phyloP scores from a whole-genome alignment of 2,797 vertebrate species.

The Muscicapa comitata region DNA sequence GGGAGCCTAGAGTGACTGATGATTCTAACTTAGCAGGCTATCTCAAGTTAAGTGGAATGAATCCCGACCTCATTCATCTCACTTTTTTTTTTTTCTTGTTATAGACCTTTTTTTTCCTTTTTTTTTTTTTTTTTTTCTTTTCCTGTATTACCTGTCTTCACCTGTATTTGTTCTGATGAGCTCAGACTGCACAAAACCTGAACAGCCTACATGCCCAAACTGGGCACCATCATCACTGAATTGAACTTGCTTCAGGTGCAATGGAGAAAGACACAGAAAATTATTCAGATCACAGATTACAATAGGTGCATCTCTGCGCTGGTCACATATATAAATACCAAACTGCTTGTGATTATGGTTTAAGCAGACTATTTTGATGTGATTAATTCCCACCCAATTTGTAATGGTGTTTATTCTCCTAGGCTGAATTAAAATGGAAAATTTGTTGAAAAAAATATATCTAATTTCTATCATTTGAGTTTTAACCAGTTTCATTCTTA shows the following conservation, averaged over 20 bases:
- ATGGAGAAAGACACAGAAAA: background rate
- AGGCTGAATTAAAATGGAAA: background rate
- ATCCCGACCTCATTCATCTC: background rate
- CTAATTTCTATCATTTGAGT: background rate
- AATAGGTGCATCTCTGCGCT: background rate
- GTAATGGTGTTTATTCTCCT: background rate
- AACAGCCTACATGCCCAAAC: background rate
- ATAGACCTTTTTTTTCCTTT: fast-evolving
- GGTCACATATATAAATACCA: background rate
- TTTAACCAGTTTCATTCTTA: background rate
- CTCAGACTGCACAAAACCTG: background rate
- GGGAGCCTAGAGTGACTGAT: background rate
- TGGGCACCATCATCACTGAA: background rate
- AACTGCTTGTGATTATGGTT: background rate
- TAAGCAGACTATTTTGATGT: background rate
- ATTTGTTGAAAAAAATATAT: background rate
- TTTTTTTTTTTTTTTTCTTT: fast-evolving
- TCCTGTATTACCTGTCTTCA: background rate
- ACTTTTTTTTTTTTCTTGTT: background rate
- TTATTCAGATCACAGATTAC: background rate
- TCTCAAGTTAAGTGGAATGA: background rate
- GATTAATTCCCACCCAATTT: background rate
- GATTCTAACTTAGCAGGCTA: background rate
- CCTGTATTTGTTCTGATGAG: background rate
- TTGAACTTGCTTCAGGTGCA: background rate